Conservation (phyloP, 1,140 invertebrate species). For the Ditylenchus dipsaci region DNA sequence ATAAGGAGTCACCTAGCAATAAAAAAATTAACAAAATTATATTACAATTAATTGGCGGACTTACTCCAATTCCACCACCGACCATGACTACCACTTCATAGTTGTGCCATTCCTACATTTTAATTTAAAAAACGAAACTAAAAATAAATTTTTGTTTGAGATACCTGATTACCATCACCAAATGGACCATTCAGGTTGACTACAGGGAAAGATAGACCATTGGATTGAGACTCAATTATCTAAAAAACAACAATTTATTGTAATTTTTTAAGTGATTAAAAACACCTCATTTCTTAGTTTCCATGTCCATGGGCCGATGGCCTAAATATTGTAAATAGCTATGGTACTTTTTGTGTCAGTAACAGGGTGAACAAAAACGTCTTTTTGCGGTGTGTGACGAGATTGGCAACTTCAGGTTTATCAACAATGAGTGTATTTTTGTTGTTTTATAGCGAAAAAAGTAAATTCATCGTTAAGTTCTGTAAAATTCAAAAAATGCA, state of each 20-base stretch:
- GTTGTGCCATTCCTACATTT: constrained; percentile 52
- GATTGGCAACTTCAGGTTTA: too few relatives aligned
- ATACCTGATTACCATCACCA: constrained; percentile 96
- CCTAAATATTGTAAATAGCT: constrained; percentile 58
- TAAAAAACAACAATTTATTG: constrained; percentile 21
- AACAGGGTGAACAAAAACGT: not conserved
- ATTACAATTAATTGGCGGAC: too few relatives aligned
- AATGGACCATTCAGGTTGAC: constrained; percentile 90
- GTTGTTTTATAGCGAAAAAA: too few relatives aligned
- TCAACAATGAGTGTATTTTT: too few relatives aligned
- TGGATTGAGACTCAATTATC: not conserved
- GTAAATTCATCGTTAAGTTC: too few relatives aligned
- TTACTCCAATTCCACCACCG: constrained; percentile 71
- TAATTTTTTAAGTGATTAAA: constrained; percentile 79
- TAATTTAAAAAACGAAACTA: not conserved
- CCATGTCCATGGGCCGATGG: constrained; percentile 98
- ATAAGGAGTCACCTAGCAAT: constrained; percentile 70
- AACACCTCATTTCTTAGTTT: constrained; percentile 86
- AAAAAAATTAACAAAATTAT: too few relatives aligned
- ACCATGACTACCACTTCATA: constrained; percentile 83
- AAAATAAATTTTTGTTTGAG: constrained; percentile 84
- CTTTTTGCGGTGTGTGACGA: not conserved
- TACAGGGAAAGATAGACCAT: constrained; percentile 68
- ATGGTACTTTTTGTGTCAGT: too few relatives aligned
- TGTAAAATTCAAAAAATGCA: too few relatives aligned